Conservation (phyloP, 2,888 invertebrate genomes). For the Megastigmus dorsalis region DNA sequence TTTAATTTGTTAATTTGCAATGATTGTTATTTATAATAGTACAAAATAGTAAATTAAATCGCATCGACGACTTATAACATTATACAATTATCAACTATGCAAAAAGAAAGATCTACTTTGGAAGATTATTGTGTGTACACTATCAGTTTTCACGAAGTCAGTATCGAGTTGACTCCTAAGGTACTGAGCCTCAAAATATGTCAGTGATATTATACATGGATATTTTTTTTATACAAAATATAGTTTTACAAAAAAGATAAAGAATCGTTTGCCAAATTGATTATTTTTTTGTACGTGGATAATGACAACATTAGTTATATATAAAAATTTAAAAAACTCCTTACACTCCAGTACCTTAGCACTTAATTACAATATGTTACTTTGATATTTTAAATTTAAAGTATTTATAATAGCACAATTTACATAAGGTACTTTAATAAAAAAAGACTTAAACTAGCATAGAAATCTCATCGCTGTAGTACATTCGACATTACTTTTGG, state of each 20-base stretch:
- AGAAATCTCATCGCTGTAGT: constrained; percentile 41
- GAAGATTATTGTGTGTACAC: constrained; percentile 53
- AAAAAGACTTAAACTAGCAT: constrained; percentile 47
- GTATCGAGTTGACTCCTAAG: constrained; percentile 31
- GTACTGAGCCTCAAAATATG: constrained; percentile 38
- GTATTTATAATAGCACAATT: constrained; percentile 46
- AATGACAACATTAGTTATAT: constrained; percentile 27
- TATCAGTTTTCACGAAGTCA: constrained; percentile 7
- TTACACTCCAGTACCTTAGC: constrained; percentile 46
- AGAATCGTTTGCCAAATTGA: constrained; percentile 20
- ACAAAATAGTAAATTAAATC: constrained; percentile 41
- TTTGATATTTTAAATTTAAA: constrained; percentile 34
- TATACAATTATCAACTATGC: constrained; percentile 38
- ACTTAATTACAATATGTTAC: constrained; percentile 36
- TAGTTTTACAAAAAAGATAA: constrained; percentile 25
- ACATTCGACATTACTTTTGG: constrained; percentile 48
- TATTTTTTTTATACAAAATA: constrained; percentile 35
- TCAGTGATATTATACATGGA: constrained; percentile 19
- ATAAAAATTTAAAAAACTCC: constrained; percentile 50
- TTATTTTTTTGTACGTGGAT: background rate
- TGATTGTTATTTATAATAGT: constrained; percentile 35
- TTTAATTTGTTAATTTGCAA: constrained; percentile 33
- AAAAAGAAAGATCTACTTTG: constrained; percentile 37
- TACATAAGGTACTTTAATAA: constrained; percentile 42
- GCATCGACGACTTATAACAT: constrained; percentile 25